phyloP scores from a whole-genome alignment of 2,113 vertebrate species.

The Rhegmatorhina hoffmannsi region DNA sequence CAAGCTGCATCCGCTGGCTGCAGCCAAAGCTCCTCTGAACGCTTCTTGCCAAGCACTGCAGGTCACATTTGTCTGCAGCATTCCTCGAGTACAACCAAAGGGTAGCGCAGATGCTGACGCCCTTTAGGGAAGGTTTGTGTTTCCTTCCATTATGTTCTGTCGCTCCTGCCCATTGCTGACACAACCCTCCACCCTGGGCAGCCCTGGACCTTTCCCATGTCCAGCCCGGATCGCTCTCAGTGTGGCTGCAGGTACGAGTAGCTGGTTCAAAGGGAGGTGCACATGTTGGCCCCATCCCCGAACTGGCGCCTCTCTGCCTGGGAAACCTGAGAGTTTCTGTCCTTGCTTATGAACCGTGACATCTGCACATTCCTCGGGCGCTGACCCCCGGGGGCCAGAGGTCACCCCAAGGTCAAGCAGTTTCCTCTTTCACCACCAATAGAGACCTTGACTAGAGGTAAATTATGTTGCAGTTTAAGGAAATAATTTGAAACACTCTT shows the following conservation, averaged over 20 bases:
- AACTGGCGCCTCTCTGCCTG: constrained; percentile 84
- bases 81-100: not conserved
- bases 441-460: constrained; percentile 76
- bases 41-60: not conserved
- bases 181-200: not conserved
- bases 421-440: constrained; percentile 84
- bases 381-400: constrained; percentile 84
- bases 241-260: constrained; percentile 69
- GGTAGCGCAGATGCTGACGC: not conserved
- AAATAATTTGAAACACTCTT: constrained; percentile 82
- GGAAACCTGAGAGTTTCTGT: constrained; percentile 81
- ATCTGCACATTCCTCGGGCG: constrained; percentile 86
- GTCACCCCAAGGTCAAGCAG: constrained; percentile 78
- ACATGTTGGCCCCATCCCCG: constrained; percentile 76
- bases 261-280: constrained; percentile 73
- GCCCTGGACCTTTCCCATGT: not conserved
- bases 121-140: not conserved
- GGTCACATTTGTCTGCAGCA: not conserved
- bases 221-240: not conserved
- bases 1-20: not conserved
- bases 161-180: not conserved
- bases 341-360: constrained; percentile 83
- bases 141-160: not conserved
- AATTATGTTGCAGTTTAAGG: constrained; percentile 80
- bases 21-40: not conserved